Conservation (phyloP, 2,113 vertebrate species). For the Scomber scombrus region DNA sequence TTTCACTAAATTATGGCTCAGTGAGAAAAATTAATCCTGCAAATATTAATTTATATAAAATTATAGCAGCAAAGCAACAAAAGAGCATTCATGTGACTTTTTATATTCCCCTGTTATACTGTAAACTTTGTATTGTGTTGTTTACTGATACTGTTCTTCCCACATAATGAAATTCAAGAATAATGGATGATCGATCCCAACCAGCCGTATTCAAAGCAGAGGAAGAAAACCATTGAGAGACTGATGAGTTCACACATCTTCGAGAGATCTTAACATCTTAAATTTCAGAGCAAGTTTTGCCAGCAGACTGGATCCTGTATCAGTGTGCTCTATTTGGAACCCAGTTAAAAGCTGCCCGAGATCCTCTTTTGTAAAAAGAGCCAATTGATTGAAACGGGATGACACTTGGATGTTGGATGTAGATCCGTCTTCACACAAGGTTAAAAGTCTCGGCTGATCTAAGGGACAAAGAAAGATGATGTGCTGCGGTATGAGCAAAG, state of each 20-base stretch:
- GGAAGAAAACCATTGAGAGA: slow-evolving; percentile 59
- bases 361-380: slow-evolving; percentile 68
- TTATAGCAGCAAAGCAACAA: background rate
- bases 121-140: slow-evolving; percentile 57
- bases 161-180: slow-evolving; percentile 79
- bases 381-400: slow-evolving; percentile 79
- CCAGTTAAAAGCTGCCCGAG: slow-evolving; percentile 71
- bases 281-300: slow-evolving; percentile 65
- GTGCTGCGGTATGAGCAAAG: slow-evolving; percentile 14
- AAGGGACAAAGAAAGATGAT: slow-evolving; percentile 24
- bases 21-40: background rate
- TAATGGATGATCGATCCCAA: slow-evolving; percentile 75
- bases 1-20: background rate
- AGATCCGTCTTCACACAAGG: slow-evolving; percentile 65
- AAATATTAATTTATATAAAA: background rate
- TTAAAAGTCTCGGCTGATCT: slow-evolving; percentile 59
- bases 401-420: slow-evolving; percentile 61
- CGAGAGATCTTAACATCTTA: slow-evolving; percentile 70
- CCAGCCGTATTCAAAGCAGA: slow-evolving; percentile 58
- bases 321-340: slow-evolving; percentile 69
- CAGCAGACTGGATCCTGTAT: slow-evolving; percentile 72
- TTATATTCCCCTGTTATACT: slow-evolving; percentile 17
- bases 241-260: slow-evolving; percentile 82
- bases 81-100: slow-evolving; percentile 16
- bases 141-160: slow-evolving; percentile 70